A percentile compares a stretch with the other conserved stretches of the same genome.
These are phyloP conservation scores for Toxotes lorentzi DNA, from an alignment of 2,797 vertebrate species.

Conservation along the genomic window DNA sequence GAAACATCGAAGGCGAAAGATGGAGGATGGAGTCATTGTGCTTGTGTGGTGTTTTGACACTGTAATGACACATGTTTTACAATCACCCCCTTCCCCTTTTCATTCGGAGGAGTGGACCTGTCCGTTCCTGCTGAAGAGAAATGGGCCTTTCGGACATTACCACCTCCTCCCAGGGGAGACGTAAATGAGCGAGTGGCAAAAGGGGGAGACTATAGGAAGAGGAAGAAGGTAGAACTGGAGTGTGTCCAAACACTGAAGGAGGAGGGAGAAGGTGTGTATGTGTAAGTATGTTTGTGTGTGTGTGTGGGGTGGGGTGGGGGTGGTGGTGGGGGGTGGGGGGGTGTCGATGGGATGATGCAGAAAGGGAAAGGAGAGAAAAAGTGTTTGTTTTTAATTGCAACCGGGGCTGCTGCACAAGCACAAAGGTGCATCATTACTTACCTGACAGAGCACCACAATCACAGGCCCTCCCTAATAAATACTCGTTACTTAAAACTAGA, in stretches of 20 bases:
- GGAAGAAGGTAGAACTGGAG: slow-evolving; percentile 64
- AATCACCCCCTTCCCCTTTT: slow-evolving; percentile 82
- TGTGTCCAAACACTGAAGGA: slow-evolving; percentile 55
- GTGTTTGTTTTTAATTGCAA: slow-evolving; percentile 82
- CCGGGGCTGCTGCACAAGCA: slow-evolving; percentile 71
- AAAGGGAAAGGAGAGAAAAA: slow-evolving; percentile 55
- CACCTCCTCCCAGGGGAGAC: slow-evolving; percentile 78
- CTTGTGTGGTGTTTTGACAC: slow-evolving; percentile 83
- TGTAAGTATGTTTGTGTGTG: slow-evolving; percentile 5
- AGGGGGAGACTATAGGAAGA: slow-evolving; percentile 58
- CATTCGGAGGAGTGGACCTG: slow-evolving; percentile 84
- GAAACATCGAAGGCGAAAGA: slow-evolving; percentile 78
- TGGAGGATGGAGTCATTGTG: slow-evolving; percentile 85
- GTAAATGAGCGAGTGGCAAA: slow-evolving; percentile 78
- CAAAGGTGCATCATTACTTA: slow-evolving; percentile 82
- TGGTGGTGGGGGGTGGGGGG: slow-evolving; percentile 15
- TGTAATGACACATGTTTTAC: slow-evolving; percentile 86
- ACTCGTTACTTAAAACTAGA: slow-evolving; percentile 77
- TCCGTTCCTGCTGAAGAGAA: slow-evolving; percentile 80
- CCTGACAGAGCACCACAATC: slow-evolving; percentile 76
- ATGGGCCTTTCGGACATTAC: slow-evolving; percentile 85
- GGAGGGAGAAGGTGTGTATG: slow-evolving; percentile 23
- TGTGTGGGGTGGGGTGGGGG: background rate
- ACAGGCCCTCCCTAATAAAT: slow-evolving; percentile 78
- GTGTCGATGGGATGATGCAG: slow-evolving; percentile 56